These are phyloP conservation scores for Taphrorychus bicolor DNA, from an alignment of 2,888 invertebrate species.

Conservation along the genomic window DNA sequence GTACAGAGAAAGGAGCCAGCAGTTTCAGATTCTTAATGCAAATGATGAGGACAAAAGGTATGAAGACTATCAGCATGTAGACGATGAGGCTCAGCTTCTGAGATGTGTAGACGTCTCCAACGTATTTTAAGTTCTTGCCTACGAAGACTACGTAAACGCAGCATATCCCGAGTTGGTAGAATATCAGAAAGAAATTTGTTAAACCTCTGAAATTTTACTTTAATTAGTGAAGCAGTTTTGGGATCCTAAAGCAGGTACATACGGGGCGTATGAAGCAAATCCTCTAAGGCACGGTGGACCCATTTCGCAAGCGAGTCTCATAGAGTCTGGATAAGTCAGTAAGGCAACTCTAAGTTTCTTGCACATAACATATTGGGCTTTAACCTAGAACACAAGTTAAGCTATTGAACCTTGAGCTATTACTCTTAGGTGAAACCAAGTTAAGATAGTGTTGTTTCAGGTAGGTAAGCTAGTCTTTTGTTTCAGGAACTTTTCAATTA, in stretches of 20 bases:
- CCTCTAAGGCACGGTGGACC: slow-evolving; percentile 73
- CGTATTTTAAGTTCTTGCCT: slow-evolving; percentile 55
- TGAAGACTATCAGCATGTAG: slow-evolving; percentile 56
- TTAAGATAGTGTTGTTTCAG: no score
- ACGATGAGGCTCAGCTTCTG: slow-evolving; percentile 42
- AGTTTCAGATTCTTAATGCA: slow-evolving; percentile 85
- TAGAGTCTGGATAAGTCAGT: slow-evolving; percentile 84
- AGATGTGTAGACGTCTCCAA: slow-evolving; percentile 51
- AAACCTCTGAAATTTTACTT: slow-evolving; percentile 59
- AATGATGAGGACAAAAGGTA: slow-evolving; percentile 79
- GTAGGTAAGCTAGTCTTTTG: no score
- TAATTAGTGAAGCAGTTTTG: neutral
- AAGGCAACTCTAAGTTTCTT: slow-evolving; percentile 73
- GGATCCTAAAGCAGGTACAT: slow-evolving; percentile 44
- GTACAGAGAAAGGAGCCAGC: slow-evolving; percentile 87
- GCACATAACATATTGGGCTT: slow-evolving; percentile 69
- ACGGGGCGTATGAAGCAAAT: slow-evolving; percentile 63
- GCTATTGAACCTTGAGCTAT: neutral
- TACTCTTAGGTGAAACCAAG: no score
- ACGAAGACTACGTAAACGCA: slow-evolving; percentile 75
- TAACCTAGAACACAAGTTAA: slow-evolving; percentile 54
- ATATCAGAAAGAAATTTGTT: slow-evolving; percentile 74
- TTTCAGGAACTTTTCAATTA: neutral
- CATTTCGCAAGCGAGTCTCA: slow-evolving; percentile 76
- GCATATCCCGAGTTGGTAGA: slow-evolving; percentile 89